Base-by-base conservation (phyloP, 2,797 vertebrate genomes). In the Cygnus olor region DNA sequence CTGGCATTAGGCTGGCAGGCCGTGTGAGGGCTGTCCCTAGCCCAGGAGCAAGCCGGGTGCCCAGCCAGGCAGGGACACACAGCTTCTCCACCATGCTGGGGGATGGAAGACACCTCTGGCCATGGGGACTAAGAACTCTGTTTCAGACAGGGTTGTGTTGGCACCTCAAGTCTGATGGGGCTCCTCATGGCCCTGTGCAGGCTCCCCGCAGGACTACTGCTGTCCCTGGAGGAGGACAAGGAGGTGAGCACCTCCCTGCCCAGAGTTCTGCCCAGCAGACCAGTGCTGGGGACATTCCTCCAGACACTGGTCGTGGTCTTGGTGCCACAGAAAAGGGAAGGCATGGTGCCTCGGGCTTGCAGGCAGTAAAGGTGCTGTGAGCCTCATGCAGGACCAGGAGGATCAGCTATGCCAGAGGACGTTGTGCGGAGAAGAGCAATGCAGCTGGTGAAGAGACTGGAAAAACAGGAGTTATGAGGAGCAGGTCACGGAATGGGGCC, bases 341-440 rank as follows among this genome's bases (percentile, higher is more conserved):
- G 24, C 40, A 21, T 0, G 0, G 56, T 57, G 79, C 30, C 60
- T 53, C 0, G 0, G 32, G 13, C 5, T 14, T 51, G 21, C 38
- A 54, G 87, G 34, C 38, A 51, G 66, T 20, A 72, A 61, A 77
- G 13, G 7, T 28, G 14, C 51, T 63, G 47, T 11, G n/a, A 82
- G 25, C 4, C 19, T 21, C 42, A 13, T 5, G 30, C 1, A 17
- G 56, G 11, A 47, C 21, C 19, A 61, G 36, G 27, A 63, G 10
- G 54, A 51, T 56, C 64, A 60, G 8, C 5, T 60, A 32, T 64
- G 38, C 5, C 47, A 73, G 17, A 49, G 2, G 13, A 40, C 4
- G 17, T 13, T 45, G 51, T 53, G 27, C 9, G 14, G 51, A 53
- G 51, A 53, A 27, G 25, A 53, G 51, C 14, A 53, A 27, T 6